These are phyloP conservation scores for Callipepla californica DNA, from an alignment of 2,113 vertebrate species.

Conservation along the genomic window DNA sequence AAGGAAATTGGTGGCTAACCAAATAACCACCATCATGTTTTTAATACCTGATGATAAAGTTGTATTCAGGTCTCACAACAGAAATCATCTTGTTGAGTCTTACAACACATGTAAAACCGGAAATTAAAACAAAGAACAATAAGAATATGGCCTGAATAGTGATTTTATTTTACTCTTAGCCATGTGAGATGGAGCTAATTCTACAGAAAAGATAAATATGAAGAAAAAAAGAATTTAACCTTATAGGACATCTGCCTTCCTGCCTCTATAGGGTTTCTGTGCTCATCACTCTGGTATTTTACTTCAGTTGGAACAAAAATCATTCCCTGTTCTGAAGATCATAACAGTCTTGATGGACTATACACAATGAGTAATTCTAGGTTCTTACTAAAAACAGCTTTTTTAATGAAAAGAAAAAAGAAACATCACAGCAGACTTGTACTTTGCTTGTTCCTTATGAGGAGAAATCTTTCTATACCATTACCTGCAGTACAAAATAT, in stretches of 20 bases:
- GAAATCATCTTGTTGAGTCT: background rate
- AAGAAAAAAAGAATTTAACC: slow-evolving; percentile 49
- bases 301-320: slow-evolving; percentile 59
- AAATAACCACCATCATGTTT: slow-evolving; percentile 41
- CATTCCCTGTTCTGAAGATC: slow-evolving; percentile 47
- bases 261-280: slow-evolving; percentile 41
- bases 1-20: slow-evolving; percentile 69
- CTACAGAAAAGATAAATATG: background rate
- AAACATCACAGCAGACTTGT: background rate
- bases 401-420: background rate
- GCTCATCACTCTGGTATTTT: slow-evolving; percentile 56
- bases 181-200: background rate
- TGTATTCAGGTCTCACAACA: background rate
- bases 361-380: background rate
- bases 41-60: background rate
- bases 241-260: slow-evolving; percentile 52
- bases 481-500: background rate
- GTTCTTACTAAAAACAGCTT: slow-evolving; percentile 40
- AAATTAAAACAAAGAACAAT: background rate
- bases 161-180: background rate
- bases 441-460: background rate
- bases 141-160: background rate
- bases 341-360: slow-evolving; percentile 37
- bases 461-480: background rate
- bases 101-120: background rate